Percentiles rank a stretch among this genome's conserved stretches.
Evolutionary conservation across 2,888 invertebrate species (phyloP).

Genomic region (Odiellus spinosus): DNA sequence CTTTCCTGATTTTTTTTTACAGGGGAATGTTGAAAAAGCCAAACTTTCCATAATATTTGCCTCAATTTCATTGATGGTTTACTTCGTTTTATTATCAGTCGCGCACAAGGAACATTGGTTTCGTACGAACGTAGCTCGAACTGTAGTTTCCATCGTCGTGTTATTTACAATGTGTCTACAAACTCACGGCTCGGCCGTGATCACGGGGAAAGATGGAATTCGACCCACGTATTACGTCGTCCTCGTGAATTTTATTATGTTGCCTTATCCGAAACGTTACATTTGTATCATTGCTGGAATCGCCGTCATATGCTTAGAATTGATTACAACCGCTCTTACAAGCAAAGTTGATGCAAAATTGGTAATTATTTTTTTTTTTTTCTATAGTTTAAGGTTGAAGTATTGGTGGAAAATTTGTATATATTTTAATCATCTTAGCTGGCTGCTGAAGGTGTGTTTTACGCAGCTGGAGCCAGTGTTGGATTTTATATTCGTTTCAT

Average conservation of each 20-base stretch:
- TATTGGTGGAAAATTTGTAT: background rate
- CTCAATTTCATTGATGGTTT: slow-evolving; percentile 1
- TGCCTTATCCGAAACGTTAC: slow-evolving; percentile 58
- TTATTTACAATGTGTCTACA: slow-evolving; percentile 11
- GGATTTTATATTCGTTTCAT: slow-evolving; percentile 76
- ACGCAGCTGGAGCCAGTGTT: slow-evolving; percentile 56
- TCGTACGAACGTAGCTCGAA: slow-evolving; percentile 12
- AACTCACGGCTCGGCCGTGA: too few species aligned
- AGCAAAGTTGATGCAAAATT: background rate
- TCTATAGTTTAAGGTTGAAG: background rate
- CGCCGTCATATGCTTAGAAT: slow-evolving; percentile 48
- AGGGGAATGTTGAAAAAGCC: background rate
- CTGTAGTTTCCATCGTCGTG: slow-evolving; percentile 14
- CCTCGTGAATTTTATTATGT: slow-evolving; percentile 63
- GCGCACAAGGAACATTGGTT: slow-evolving; percentile 18
- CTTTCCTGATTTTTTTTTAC: background rate
- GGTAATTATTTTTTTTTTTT: background rate
- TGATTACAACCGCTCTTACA: slow-evolving; percentile 35
- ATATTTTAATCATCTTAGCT: slow-evolving; percentile 5
- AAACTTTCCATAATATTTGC: background rate
- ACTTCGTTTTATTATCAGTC: slow-evolving; percentile 10
- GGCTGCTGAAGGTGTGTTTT: slow-evolving; percentile 46
- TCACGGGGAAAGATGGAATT: slow-evolving; percentile 7
- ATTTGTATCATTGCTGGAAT: slow-evolving; percentile 52
- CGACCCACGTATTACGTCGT: slow-evolving; percentile 36